Percentiles rank a stretch among this genome's conserved stretches.
Evolutionary conservation across 2,797 vertebrate species (phyloP).

Genomic region (Notamacropus eugenii): DNA sequence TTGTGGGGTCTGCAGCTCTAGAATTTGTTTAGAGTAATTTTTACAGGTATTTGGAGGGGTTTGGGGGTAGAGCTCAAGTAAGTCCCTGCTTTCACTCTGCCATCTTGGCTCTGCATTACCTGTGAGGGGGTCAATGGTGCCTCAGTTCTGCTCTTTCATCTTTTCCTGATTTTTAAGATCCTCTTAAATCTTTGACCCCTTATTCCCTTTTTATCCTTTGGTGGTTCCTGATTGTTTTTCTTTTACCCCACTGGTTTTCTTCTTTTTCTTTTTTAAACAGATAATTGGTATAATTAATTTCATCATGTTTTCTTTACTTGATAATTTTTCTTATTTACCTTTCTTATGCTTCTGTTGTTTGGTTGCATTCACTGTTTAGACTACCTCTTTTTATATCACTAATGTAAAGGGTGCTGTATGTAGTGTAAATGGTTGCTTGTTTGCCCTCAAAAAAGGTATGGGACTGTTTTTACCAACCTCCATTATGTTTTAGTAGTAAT

Average conservation of each 20-base stretch:
- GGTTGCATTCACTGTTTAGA: not conserved
- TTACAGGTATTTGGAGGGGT: no score
- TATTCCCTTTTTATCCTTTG: no score
- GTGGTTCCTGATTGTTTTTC: not conserved
- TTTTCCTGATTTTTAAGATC: no score
- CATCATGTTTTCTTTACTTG: not conserved
- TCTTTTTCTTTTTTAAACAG: not conserved
- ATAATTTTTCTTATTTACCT: not conserved
- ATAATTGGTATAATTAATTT: not conserved
- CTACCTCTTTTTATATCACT: no score
- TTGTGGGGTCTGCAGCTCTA: no score
- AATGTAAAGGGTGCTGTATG: not conserved
- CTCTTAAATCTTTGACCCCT: no score
- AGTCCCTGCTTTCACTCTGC: no score
- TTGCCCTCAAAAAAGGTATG: not conserved
- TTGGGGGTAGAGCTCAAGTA: no score
- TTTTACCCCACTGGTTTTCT: not conserved
- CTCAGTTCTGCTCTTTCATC: no score
- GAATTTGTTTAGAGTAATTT: no score
- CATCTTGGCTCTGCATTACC: no score
- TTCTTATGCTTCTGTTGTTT: not conserved
- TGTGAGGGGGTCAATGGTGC: no score
- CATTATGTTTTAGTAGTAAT: not conserved
- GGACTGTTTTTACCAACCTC: not conserved
- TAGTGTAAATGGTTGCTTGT: not conserved